phyloP scores from a whole-genome alignment of 2,888 invertebrate genomes.

The Melanostoma scalare region DNA sequence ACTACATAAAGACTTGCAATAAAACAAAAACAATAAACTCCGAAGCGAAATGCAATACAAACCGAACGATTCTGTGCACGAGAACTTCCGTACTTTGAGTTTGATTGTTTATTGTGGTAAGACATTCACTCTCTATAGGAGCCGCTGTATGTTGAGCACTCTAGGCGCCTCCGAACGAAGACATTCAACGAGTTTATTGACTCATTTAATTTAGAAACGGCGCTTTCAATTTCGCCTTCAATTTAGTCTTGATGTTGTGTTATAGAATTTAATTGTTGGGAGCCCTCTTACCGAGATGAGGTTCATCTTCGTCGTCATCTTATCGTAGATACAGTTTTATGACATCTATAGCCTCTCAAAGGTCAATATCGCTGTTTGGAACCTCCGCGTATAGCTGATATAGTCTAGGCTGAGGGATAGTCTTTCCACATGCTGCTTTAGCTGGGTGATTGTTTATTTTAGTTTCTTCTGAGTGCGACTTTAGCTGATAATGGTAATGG shows the following conservation, averaged over 20 bases:
- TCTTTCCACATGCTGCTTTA: neutral
- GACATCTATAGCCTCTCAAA: conserved; percentile 36
- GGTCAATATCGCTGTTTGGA: conserved; percentile 67
- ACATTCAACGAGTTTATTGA: conserved; percentile 58
- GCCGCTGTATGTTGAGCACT: neutral
- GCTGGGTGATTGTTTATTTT: conserved; percentile 16
- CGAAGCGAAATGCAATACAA: conserved; percentile 5
- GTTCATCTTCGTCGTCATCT: conserved; percentile 40
- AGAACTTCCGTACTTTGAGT: conserved; percentile 51
- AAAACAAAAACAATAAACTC: conserved; percentile 25
- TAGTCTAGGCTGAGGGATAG: neutral
- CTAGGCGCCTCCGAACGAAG: conserved; percentile 17
- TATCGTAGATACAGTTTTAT: conserved; percentile 40
- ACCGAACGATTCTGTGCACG: conserved; percentile 15
- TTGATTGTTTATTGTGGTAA: neutral
- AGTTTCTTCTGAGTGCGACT: neutral
- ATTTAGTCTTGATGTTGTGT: conserved; percentile 28
- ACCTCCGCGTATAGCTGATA: conserved; percentile 30
- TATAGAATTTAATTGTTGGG: conserved; percentile 34
- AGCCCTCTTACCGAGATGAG: neutral
- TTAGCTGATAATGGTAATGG: conserved; percentile 26
- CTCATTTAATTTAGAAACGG: conserved; percentile 49
- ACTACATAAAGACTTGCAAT: conserved; percentile 6
- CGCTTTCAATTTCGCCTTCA: conserved; percentile 55
- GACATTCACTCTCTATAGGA: neutral